Base-by-base conservation (phyloP, 2,797 vertebrate genomes). In the Glyptemys insculpta region DNA sequence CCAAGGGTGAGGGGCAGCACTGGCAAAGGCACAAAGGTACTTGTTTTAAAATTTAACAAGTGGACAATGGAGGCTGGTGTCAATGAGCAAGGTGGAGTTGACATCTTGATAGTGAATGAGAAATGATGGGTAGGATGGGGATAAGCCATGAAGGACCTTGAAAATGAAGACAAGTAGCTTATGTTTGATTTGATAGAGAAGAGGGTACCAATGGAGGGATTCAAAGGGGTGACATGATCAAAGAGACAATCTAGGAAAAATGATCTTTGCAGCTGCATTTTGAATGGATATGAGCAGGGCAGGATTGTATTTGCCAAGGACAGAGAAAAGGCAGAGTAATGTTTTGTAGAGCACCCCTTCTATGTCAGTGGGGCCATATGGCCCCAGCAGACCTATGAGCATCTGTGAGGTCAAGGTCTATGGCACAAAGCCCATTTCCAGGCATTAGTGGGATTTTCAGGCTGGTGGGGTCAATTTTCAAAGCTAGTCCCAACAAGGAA, bases 31-130 rank as follows among this genome's bases (percentile, higher is more conserved):
- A 41, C 1, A 4, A 50, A 34, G 88, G 21, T 2, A 1, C 0
- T 1, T 5, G 34, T 53, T 6, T 1, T 6, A 3, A 19, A 2
- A 47, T 7, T 4, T 2, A 1, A 29, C 21, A 49, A 76, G 47
- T 50, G 23, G 78, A 2, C n/a, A 5, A 3, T 1, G 9, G 34
- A 0, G 2, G 72, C 29, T 8, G 1, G 41, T 2, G 0, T 3
- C 4, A 2, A 10, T 1, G 5, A 23, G 34, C 0, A 5, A 6
- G 65, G 44, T 53, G 1, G 83, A 50, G 54, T 44, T 8, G 80
- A 12, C 12, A 4, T 49, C 2, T 21, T 59, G 44, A 50, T 12
- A 15, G 68, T 21, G 50, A 5, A 49, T 0, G 0, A 25, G 6
- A 21, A 54, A 2, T 6, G 5, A 2, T 5, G 1, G 21, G 81